Percentiles rank a stretch among this genome's conserved stretches.
Conservation (phyloP, 2,888 invertebrate species). For the Cacoxenus indagator region DNA sequence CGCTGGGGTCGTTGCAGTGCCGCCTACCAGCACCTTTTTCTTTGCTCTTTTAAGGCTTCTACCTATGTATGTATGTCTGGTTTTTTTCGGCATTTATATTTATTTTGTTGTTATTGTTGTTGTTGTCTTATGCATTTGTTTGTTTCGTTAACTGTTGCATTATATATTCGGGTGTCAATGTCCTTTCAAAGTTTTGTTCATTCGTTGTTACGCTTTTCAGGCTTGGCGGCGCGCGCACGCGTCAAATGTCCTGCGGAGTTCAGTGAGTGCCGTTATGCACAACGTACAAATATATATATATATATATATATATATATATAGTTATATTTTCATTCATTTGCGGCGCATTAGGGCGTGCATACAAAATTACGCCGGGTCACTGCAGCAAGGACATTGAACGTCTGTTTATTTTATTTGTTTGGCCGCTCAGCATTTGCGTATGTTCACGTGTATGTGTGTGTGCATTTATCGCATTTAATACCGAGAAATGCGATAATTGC, state of each 20-base stretch:
- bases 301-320: not conserved
- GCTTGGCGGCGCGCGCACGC: not conserved
- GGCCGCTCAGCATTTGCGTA: too few relatives aligned
- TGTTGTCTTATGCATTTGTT: slow-evolving; percentile 33
- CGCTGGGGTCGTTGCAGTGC: not conserved
- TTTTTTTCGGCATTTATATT: not conserved
- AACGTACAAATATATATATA: not conserved
- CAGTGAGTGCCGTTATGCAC: not conserved
- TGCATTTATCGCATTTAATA: slow-evolving; percentile 7
- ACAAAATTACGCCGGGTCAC: not conserved
- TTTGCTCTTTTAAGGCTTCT: not conserved
- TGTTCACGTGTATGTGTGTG: too few relatives aligned
- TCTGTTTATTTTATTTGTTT: slow-evolving; percentile 38
- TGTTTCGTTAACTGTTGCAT: slow-evolving; percentile 38
- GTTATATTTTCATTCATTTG: not conserved
- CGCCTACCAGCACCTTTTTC: not conserved
- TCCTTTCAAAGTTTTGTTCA: slow-evolving; percentile 45
- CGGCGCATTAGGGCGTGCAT: slow-evolving; percentile 3
- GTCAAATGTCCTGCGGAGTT: slow-evolving; percentile 6
- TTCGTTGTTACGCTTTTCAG: not conserved
- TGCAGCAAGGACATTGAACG: slow-evolving; percentile 57
- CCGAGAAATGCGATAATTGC: slow-evolving; percentile 11
- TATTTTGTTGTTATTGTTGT: slow-evolving; percentile 22
- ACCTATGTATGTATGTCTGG: slow-evolving; percentile 34
- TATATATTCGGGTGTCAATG: slow-evolving; percentile 60